These are phyloP conservation scores for Cephus rjabovi DNA, from an alignment of 2,888 invertebrate genomes.

Conservation along the genomic window DNA sequence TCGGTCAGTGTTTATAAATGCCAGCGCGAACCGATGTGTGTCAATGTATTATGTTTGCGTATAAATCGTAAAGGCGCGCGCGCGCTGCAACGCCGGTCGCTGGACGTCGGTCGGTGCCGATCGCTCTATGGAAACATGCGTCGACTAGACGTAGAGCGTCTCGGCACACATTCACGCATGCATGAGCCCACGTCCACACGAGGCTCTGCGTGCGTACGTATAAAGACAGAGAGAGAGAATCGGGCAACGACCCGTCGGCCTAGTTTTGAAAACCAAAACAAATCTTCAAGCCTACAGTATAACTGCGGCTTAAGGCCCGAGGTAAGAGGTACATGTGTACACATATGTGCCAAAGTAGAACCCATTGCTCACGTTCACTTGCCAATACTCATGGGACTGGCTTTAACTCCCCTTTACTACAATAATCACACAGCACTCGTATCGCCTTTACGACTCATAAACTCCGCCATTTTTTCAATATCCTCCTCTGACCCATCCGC, in stretches of 20 bases:
- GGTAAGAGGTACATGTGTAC: conserved; percentile 9
- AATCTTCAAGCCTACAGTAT: conserved; percentile 30
- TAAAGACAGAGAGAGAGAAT: conserved; percentile 19
- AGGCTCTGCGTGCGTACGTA: not conserved
- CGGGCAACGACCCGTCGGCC: conserved; percentile 55
- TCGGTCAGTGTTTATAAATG: conserved; percentile 39
- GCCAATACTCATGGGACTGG: not conserved
- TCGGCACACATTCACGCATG: not conserved
- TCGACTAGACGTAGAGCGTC: not conserved
- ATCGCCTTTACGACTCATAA: not conserved
- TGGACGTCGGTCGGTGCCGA: not conserved
- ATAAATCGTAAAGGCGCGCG: not conserved
- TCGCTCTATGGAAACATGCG: not conserved
- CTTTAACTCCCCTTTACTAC: not conserved
- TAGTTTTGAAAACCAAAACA: conserved; percentile 63
- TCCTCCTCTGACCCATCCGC: not conserved
- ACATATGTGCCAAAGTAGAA: conserved; percentile 9
- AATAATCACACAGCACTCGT: not conserved
- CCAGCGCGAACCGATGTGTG: conserved; percentile 37
- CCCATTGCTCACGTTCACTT: not conserved
- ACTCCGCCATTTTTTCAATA: not conserved
- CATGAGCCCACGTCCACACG: not conserved
- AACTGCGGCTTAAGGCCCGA: not conserved
- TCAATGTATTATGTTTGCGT: conserved; percentile 22
- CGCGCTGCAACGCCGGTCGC: not conserved